Conservation (phyloP, 2,113 vertebrate genomes). For the Eudyptes chrysolophus region DNA sequence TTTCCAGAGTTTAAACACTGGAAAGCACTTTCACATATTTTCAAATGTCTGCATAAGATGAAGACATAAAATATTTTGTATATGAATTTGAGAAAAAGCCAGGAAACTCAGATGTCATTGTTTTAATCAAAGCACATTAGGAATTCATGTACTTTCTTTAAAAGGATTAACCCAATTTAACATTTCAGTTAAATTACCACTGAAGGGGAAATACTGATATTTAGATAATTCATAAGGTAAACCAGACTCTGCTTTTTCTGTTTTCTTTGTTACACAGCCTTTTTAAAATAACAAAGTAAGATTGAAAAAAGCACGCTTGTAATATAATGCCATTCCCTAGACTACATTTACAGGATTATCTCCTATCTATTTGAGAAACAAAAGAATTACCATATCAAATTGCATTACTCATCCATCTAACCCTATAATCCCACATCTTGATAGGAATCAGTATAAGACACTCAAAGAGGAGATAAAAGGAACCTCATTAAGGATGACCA, state of each 20-base stretch:
- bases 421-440: background rate
- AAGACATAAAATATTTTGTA: background rate
- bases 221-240: background rate
- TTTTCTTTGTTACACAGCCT: background rate
- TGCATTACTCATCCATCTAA: slow-evolving; percentile 22
- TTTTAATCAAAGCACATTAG: background rate
- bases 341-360: background rate
- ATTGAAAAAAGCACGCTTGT: background rate
- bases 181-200: background rate
- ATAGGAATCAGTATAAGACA: background rate
- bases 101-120: background rate
- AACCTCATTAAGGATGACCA: background rate
- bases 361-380: background rate
- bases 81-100: background rate
- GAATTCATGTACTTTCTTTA: background rate
- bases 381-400: slow-evolving; percentile 5
- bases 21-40: background rate
- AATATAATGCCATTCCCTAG: background rate
- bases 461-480: background rate
- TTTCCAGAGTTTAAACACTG: background rate
- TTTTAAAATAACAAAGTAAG: background rate
- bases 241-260: background rate
- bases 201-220: background rate
- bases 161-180: background rate
- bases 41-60: background rate